phyloP scores from a whole-genome alignment of 2,888 invertebrate genomes.

The Furcula furcula region DNA sequence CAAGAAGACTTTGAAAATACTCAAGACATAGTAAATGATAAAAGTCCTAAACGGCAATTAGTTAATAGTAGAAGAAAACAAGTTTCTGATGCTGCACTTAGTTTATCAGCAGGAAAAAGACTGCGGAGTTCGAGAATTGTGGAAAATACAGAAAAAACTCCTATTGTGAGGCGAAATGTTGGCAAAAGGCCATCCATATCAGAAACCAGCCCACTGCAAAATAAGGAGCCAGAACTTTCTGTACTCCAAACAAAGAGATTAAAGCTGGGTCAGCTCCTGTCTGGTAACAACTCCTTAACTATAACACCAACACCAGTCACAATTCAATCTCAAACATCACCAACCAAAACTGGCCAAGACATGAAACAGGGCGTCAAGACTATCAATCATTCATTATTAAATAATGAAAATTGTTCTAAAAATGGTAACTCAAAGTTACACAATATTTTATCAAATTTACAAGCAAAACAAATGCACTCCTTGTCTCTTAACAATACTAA shows the following conservation, averaged over 20 bases:
- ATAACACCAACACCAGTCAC: conserved; percentile 63
- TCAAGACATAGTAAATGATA: conserved; percentile 52
- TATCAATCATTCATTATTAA: conserved; percentile 59
- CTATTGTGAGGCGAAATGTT: conserved; percentile 42
- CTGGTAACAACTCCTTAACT: conserved; percentile 58
- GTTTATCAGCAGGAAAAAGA: conserved; percentile 60
- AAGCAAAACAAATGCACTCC: conserved; percentile 66
- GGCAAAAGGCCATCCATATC: conserved; percentile 53
- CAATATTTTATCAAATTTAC: conserved; percentile 70
- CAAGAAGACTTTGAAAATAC: conserved; percentile 49
- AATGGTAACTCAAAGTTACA: conserved; percentile 78
- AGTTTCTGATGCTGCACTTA: conserved; percentile 41
- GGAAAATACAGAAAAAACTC: conserved; percentile 57
- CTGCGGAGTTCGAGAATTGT: conserved; percentile 69
- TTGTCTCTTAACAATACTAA: conserved; percentile 55
- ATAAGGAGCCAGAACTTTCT: conserved; percentile 57
- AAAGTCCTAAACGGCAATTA: conserved; percentile 49
- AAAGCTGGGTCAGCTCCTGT: conserved; percentile 69
- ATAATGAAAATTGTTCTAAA: conserved; percentile 73
- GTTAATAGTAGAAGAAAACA: conserved; percentile 59
- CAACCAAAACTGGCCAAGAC: conserved; percentile 45
- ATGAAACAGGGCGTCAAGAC: conserved; percentile 48
- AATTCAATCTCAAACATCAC: conserved; percentile 47
- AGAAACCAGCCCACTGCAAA: conserved; percentile 49
- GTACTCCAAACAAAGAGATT: conserved; percentile 64